Evolutionary conservation across 2,888 invertebrate species (phyloP).

Genomic region (Sialis fuliginosa): DNA sequence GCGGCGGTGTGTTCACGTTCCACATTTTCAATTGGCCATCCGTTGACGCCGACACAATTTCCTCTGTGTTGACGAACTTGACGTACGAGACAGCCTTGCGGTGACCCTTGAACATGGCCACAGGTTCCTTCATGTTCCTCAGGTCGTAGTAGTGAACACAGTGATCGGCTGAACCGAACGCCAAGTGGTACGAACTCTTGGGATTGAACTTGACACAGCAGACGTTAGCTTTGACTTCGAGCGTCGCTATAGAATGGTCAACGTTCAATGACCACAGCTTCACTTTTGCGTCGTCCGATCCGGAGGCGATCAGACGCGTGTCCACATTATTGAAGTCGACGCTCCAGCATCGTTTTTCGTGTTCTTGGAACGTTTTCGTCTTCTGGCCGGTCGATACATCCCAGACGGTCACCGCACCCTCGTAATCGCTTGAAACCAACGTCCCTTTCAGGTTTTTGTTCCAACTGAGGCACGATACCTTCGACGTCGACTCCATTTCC

Average conservation of each 20-base stretch:
- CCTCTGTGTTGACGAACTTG: slow-evolving; percentile 68
- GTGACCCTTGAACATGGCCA: slow-evolving; percentile 75
- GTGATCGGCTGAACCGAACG: slow-evolving; percentile 94
- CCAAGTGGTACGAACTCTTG: slow-evolving; percentile 67
- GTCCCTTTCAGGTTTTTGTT: slow-evolving; percentile 78
- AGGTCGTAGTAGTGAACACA: slow-evolving; percentile 93
- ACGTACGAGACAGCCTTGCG: slow-evolving; percentile 90
- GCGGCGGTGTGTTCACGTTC: slow-evolving; percentile 58
- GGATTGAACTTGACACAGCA: slow-evolving; percentile 90
- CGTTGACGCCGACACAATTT: slow-evolving; percentile 83
- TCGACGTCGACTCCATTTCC: slow-evolving; percentile 82
- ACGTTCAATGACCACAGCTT: slow-evolving; percentile 84
- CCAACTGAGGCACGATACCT: slow-evolving; percentile 90
- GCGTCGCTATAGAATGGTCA: slow-evolving; percentile 68
- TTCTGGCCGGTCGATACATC: slow-evolving; percentile 65
- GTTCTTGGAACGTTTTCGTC: slow-evolving; percentile 66
- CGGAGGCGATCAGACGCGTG: slow-evolving; percentile 76
- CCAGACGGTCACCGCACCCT: slow-evolving; percentile 87
- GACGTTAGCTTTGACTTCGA: slow-evolving; percentile 88
- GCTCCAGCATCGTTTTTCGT: slow-evolving; percentile 91
- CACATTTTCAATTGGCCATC: slow-evolving; percentile 83
- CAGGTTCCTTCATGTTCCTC: slow-evolving; percentile 61
- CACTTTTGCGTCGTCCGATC: slow-evolving; percentile 83
- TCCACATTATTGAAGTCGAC: slow-evolving; percentile 89
- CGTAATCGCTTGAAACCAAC: slow-evolving; percentile 84